Evolutionary conservation across 2,888 invertebrate genomes (phyloP).

Genomic region (Litoditis marina): DNA sequence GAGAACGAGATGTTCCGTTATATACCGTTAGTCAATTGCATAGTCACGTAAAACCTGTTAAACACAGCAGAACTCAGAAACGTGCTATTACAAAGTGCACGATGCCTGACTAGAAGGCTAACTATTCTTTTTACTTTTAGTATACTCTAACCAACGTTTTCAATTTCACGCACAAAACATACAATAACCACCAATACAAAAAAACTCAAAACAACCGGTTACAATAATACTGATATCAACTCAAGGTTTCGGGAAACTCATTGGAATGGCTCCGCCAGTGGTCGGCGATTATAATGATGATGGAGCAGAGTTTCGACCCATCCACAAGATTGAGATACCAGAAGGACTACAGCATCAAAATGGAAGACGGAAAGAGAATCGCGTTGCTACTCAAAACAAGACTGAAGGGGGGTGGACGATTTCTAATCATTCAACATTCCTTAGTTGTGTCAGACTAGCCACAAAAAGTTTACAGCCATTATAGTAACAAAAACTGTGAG

Average conservation of each 20-base stretch:
- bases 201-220: too few species aligned
- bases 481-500: neutral
- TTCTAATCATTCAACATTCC: neutral
- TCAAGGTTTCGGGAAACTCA: conserved; percentile 82
- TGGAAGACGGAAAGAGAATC: conserved; percentile 52
- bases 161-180: too few species aligned
- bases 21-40: too few species aligned
- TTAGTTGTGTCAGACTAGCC: neutral
- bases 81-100: too few species aligned
- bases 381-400: conserved; percentile 48
- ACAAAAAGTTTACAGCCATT: neutral
- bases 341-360: conserved; percentile 86
- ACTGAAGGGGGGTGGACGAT: conserved; percentile 28
- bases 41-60: too few species aligned
- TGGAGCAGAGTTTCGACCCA: conserved; percentile 90
- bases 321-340: conserved; percentile 80
- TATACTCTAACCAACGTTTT: too few species aligned
- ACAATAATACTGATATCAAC: too few species aligned
- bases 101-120: too few species aligned
- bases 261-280: conserved; percentile 98
- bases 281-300: conserved; percentile 92
- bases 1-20: too few species aligned
- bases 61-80: too few species aligned
- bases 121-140: too few species aligned
- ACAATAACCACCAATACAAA: too few species aligned